A percentile compares a stretch with the other conserved stretches of the same genome.
phyloP scores from a whole-genome alignment of 2,797 vertebrate genomes.

The Clarias pachynema region DNA sequence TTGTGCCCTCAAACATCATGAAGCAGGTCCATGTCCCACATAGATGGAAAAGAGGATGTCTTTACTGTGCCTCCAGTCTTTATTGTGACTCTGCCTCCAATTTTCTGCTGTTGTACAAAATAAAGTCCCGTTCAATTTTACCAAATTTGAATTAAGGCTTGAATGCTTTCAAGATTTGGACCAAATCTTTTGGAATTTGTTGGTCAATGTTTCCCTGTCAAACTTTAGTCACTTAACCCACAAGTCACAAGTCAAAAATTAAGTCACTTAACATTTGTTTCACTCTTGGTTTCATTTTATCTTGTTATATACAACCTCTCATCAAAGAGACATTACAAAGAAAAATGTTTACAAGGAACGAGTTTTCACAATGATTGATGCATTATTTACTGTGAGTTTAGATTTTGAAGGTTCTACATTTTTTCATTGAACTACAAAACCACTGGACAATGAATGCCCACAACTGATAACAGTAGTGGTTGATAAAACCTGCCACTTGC shows the following conservation, averaged over 20 bases:
- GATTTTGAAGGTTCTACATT: background rate
- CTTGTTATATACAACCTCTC: background rate
- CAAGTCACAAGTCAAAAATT: too few relatives aligned
- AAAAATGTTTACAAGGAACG: background rate
- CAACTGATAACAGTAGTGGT: background rate
- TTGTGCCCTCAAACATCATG: background rate
- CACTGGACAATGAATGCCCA: background rate
- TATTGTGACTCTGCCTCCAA: background rate
- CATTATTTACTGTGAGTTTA: background rate
- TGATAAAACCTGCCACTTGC: background rate
- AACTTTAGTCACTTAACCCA: background rate
- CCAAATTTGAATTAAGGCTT: background rate
- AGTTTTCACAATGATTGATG: background rate
- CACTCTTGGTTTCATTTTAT: background rate
- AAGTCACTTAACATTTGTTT: background rate
- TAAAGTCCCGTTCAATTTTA: background rate
- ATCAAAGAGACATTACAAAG: background rate
- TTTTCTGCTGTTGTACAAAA: background rate
- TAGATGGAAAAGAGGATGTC: background rate
- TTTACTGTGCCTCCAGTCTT: background rate
- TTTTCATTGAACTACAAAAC: background rate
- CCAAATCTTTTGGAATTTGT: background rate
- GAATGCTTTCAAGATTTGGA: background rate
- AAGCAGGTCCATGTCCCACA: background rate
- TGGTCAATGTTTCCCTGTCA: background rate